Evolutionary conservation across 2,888 invertebrate species (phyloP).

Genomic region (Iselma pallidipennis): DNA sequence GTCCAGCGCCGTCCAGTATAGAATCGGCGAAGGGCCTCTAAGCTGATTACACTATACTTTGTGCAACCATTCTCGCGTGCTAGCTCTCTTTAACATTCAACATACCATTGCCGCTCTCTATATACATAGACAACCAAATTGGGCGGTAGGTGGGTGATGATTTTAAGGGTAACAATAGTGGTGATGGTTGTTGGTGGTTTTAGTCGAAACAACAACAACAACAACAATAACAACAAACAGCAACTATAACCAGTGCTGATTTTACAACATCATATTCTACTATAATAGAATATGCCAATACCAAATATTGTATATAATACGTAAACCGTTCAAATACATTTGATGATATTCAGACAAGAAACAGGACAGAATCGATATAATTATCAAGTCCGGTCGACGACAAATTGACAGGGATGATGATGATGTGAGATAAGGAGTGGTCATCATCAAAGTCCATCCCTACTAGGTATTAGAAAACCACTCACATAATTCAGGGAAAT

Average conservation of each 20-base stretch:
- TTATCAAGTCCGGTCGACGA: constrained; percentile 9
- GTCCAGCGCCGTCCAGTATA: constrained; percentile 25
- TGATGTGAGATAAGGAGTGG: background rate
- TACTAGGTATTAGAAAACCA: no score
- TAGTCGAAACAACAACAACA: background rate
- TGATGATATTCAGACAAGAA: background rate
- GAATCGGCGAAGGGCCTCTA: constrained; percentile 36
- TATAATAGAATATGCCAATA: background rate
- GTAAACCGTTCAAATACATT: background rate
- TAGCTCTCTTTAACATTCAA: constrained; percentile 40
- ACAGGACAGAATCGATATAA: constrained; percentile 12
- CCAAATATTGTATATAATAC: no score
- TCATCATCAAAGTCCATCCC: no score
- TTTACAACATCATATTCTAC: background rate
- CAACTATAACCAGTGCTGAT: background rate
- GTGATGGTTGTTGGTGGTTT: background rate
- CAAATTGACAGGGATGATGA: constrained; percentile 6
- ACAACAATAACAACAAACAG: background rate
- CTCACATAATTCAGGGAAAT: no score
- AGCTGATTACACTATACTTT: constrained; percentile 54
- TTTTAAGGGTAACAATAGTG: background rate
- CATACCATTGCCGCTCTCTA: constrained; percentile 11
- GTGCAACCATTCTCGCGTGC: constrained; percentile 53
- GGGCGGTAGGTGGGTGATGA: background rate
- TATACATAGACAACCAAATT: background rate